Evolutionary conservation across 2,797 vertebrate genomes (phyloP), one percentile per base, ranked within the genome.

Genomic region (Pipistrellus nathusii): DNA sequence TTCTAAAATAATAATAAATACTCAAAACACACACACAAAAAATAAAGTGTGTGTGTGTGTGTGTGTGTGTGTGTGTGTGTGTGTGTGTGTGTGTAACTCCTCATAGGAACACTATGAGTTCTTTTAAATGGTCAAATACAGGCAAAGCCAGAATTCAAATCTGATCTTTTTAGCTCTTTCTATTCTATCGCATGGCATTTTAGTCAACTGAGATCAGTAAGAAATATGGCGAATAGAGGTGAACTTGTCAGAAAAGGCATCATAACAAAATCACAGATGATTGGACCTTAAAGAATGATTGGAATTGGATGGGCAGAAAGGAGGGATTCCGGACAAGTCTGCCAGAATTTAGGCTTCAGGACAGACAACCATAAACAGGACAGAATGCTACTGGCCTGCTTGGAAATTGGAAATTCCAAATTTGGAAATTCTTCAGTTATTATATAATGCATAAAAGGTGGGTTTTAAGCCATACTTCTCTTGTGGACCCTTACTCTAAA

Each of bases 401-500:
- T 82, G 35, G 55, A 80, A 94, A 89, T 53, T 9, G 4, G 51
- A 51, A 55, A 21, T 27, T 85, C 41, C 2, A 0, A 32, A 76
- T 76, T 76, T 51, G 46, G n/a, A 76, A 53, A 32, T 38, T 64
- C 55, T 89, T 51, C 9, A 7, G 20, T 84, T 92, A 64, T 90
- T 76, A 84, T n/a, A 72, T 66, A 92, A 81, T 83, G 59, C 62
- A 59, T 86, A 48, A 90, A 77, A 84, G 30, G 59, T 93, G 4
- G 55, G 71, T 72, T 68, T 93, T 85, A 92, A 84, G 14, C 30
- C 48, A 85, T 12, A 44, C 8, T 91, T 86, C 69, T 92, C 51
- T 85, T 84, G 23, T 44, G 2, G 68, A 72, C 21, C 2, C 30
- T 88, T 91, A 87, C 25, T 41, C 68, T 69, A 14, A 35, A 38